Percentiles rank a stretch among this genome's conserved stretches.
phyloP scores from a whole-genome alignment of 2,888 invertebrate genomes.

The Leucophenga montana region DNA sequence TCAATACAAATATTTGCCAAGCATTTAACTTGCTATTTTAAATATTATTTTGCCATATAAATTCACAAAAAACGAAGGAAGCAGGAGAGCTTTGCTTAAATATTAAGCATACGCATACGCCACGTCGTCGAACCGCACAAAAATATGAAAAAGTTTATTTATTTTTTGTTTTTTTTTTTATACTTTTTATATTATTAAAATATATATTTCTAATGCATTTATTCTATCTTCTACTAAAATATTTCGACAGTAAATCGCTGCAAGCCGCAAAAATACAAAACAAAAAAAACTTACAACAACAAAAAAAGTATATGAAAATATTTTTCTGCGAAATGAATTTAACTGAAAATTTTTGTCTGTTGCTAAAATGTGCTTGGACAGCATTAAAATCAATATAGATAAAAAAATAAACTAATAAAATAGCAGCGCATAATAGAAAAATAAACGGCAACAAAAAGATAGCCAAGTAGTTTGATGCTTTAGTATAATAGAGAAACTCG shows the following conservation, averaged over 20 bases:
- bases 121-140: background rate
- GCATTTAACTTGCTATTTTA: conserved; percentile 55
- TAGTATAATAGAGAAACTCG: too few relatives aligned
- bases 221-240: too few relatives aligned
- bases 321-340: background rate
- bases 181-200: too few relatives aligned
- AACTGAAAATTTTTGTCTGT: background rate
- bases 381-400: background rate
- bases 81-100: too few relatives aligned
- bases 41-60: conserved; percentile 29
- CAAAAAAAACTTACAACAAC: conserved; percentile 9
- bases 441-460: too few relatives aligned
- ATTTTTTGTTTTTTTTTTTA: too few relatives aligned
- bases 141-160: background rate
- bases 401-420: conserved; percentile 5
- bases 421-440: too few relatives aligned
- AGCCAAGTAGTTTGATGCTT: too few relatives aligned
- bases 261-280: conserved; percentile 28
- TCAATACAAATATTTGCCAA: conserved; percentile 59
- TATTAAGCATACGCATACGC: too few relatives aligned
- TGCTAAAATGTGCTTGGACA: background rate
- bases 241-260: too few relatives aligned
- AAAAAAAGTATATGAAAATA: too few relatives aligned
- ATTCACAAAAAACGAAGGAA: background rate
- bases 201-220: too few relatives aligned